Evolutionary conservation across 2,888 invertebrate species (phyloP), one percentile per base, ranked within the genome.

Genomic region (Sarcophaga rosellei): DNA sequence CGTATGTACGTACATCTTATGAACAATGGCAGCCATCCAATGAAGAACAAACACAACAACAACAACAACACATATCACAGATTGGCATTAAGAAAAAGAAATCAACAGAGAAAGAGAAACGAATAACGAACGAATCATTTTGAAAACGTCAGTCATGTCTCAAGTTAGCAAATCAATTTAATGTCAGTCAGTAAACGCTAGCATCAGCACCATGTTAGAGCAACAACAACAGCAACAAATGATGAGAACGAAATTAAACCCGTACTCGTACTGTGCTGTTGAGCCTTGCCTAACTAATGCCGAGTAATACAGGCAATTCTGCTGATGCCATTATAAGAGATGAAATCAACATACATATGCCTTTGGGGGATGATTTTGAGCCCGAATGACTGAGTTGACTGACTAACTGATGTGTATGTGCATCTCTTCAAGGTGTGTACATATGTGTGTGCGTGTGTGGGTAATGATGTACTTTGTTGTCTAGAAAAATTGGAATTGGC

Each of bases 151-250:
- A 90, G 91, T 91, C 91, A 92, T 91, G 90, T 89, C 90, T 89
- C 86, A 89, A 88, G 91, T 91, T 92, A 91, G 90, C 92, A 91
- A 91, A 91, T 91, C 91, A 91, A 92, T 91, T 91, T 91, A 90
- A 91, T 92, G 91, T 90, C 91, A 90, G 91, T 91, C 91, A 86
- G 81, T 3, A 53, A 84, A 74, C 81, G 78, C 81, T 78, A 84
- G 84, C 86, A 91, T 91, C 91, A 90, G 87, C 80, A 77, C 91
- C 91, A 91, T 17, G 0, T 53, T 53, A 53, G 15, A 17, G 53
- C 10, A 53, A 17, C 91, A 91, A 89, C 89, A 88, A 89, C 86
- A 78, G 63, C 25, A 45, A n/a, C 45, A 17, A 17, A 61, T 6
- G 61, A 20, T 21, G 23, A 17, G 65, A 35, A 70, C 47, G 10